Evolutionary conservation across 2,888 invertebrate genomes (phyloP), one percentile per base, ranked within the genome.

Genomic region (Pyrgus malvae): DNA sequence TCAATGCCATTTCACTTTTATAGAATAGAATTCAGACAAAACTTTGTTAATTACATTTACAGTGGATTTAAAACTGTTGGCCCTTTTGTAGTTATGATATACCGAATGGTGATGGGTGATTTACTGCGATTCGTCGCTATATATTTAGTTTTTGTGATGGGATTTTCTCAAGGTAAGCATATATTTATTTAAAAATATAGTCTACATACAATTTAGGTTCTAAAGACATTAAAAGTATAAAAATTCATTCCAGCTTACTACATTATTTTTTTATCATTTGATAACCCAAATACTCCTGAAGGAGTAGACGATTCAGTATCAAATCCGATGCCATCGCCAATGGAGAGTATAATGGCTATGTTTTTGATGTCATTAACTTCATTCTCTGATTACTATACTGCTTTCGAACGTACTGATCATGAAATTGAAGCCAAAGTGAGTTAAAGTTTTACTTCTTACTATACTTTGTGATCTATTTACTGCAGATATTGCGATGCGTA

Each of bases 51-150:
- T n/a, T n/a, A n/a, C 9, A 27, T 23, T 45, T 14, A 63, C 85
- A 98, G 99, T 72, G 99, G 98, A 8, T 98, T 99, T 83, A 98
- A 98, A 84, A 97, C 98, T 0, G 98, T 99, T 1, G 99, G 99
- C 2, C 99, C 99, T 0, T 99, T 99, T 92, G 99, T 99, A n/a
- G 97, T 99, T 65, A 99, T 99, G 99, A 98, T 99, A 67, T 99
- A 99, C 86, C 93, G 98, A 62, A 99, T 99, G 98, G 96, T 99
- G 44, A 95, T 96, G 93, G 98, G 99, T 54, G 99, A 99, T 85
- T 91, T 99, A 23, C 90, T 99, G 19, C 93, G 99, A 62, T 99
- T 99, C 82, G 98, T 98, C 59, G 95, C 96, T 42, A 99, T 99
- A 74, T 99, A 99, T 78, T 89, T 98, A 60, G 98, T 99, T 2